Evolutionary conservation across 2,113 vertebrate species (phyloP).

Genomic region (Actinemys pallida): DNA sequence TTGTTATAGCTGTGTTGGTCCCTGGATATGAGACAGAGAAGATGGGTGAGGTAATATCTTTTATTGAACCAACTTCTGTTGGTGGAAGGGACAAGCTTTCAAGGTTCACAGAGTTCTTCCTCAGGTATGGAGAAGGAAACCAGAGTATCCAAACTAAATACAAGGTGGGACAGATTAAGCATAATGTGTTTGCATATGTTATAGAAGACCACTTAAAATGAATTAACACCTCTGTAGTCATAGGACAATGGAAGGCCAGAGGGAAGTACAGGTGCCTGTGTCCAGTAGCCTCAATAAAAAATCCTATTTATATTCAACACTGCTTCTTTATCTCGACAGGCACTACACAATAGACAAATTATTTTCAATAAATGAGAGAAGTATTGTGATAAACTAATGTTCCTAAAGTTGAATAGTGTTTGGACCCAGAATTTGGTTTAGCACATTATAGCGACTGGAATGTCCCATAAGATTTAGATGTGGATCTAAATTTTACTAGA

Average conservation of each 20-base stretch:
- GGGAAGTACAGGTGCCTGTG: neutral
- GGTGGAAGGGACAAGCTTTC: neutral
- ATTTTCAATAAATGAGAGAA: slow-evolving; percentile 32
- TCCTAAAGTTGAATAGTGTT: neutral
- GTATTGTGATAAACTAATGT: slow-evolving; percentile 45
- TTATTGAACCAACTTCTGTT: neutral
- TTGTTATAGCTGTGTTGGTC: neutral
- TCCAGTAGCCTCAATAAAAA: neutral
- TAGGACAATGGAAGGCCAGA: neutral
- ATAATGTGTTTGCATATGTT: neutral
- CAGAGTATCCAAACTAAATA: neutral
- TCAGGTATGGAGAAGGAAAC: neutral
- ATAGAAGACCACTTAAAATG: neutral
- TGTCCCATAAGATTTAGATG: neutral
- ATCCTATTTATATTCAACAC: neutral
- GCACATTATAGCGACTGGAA: neutral
- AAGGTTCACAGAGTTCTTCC: neutral
- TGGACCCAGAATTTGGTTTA: neutral
- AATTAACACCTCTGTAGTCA: neutral
- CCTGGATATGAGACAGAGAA: neutral
- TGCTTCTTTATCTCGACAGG: neutral
- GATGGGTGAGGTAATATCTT: neutral
- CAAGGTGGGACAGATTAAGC: neutral
- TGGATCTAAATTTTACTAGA: neutral
- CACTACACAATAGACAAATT: slow-evolving; percentile 12